These are phyloP conservation scores for Sebastiscus tertius DNA, from an alignment of 2,797 vertebrate genomes.

Conservation along the genomic window DNA sequence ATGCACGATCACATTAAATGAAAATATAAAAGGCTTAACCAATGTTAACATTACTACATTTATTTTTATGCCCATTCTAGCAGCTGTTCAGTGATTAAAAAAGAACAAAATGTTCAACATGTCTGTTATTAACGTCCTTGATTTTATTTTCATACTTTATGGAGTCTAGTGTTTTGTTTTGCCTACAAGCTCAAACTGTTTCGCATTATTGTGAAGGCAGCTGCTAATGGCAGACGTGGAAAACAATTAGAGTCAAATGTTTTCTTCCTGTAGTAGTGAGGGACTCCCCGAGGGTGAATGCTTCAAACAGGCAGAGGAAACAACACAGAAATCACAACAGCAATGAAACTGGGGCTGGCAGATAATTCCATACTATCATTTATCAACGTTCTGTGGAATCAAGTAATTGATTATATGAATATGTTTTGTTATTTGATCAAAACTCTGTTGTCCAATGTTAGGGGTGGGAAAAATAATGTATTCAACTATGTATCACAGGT, in stretches of 20 bases:
- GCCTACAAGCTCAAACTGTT: constrained; percentile 58
- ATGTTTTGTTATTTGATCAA: neutral
- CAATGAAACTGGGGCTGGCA: constrained; percentile 10
- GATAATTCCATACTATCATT: neutral
- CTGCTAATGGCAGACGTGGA: constrained; percentile 71
- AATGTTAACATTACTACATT: neutral
- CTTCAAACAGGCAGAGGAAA: constrained; percentile 54
- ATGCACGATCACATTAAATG: neutral
- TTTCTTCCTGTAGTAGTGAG: constrained; percentile 58
- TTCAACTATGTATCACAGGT: no score
- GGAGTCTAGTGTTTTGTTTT: constrained; percentile 42
- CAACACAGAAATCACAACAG: constrained; percentile 38
- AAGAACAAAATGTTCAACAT: neutral
- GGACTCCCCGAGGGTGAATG: constrained; percentile 60
- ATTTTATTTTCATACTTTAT: neutral
- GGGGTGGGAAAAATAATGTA: no score
- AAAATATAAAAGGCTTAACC: constrained; percentile 4
- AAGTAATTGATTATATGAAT: neutral
- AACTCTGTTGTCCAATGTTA: neutral
- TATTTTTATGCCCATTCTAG: neutral
- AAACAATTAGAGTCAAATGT: constrained; percentile 79
- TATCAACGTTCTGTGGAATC: neutral
- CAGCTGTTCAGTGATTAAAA: constrained; percentile 2
- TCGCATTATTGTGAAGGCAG: constrained; percentile 55
- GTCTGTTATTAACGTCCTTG: neutral